A percentile compares a stretch with the other conserved stretches of the same genome.
phyloP scores from a whole-genome alignment of 2,797 vertebrate genomes.

The Karalla daura region DNA sequence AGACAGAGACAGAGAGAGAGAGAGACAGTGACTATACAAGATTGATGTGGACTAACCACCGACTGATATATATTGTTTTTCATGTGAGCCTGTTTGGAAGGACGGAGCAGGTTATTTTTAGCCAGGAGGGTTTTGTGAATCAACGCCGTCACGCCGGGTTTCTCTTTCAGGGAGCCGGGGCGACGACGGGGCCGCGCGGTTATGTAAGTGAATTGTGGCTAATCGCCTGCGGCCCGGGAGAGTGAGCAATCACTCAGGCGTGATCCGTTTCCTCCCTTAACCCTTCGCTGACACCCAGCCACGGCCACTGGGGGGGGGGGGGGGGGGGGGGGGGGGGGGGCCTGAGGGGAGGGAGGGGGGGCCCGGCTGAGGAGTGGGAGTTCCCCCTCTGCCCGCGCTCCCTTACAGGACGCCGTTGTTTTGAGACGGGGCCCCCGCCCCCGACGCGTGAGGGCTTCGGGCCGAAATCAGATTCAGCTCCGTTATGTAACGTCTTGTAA shows the following conservation, averaged over 20 bases:
- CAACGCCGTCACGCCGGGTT: slow-evolving; percentile 24
- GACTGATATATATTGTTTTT: slow-evolving; percentile 10
- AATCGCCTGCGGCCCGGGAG: slow-evolving; percentile 51
- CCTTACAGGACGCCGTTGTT: no score
- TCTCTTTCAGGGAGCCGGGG: slow-evolving; percentile 44
- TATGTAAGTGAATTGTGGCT: slow-evolving; percentile 63
- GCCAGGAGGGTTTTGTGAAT: slow-evolving; percentile 58
- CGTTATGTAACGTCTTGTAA: slow-evolving; percentile 66
- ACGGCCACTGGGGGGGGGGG: no score
- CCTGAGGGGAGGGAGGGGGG: no score
- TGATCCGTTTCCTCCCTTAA: slow-evolving; percentile 68
- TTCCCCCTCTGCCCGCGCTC: no score
- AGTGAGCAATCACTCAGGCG: slow-evolving; percentile 57
- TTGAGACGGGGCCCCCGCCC: no score
- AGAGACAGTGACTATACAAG: no score
- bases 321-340: no score
- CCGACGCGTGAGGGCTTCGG: slow-evolving; percentile 43
- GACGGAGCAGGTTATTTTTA: slow-evolving; percentile 45
- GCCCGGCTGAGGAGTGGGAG: no score
- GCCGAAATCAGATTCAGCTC: slow-evolving; percentile 70
- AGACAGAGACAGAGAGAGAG: no score
- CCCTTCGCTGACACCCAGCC: slow-evolving; percentile 38
- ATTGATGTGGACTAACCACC: background rate
- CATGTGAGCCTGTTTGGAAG: slow-evolving; percentile 1
- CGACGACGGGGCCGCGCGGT: slow-evolving; percentile 36